These are phyloP conservation scores for Terrapene triunguis DNA, from an alignment of 2,113 vertebrate genomes.

Conservation along the genomic window DNA sequence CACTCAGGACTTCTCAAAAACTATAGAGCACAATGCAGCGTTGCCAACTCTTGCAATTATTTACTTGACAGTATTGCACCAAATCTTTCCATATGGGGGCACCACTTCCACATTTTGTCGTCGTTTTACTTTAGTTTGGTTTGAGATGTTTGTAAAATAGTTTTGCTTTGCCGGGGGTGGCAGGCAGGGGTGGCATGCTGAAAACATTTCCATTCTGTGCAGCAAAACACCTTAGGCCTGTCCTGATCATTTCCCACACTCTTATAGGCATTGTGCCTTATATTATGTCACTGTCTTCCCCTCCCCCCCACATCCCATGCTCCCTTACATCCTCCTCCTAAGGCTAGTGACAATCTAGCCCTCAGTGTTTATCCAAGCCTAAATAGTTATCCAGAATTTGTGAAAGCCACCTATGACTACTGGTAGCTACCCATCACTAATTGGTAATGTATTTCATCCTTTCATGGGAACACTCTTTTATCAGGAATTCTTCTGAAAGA, in stretches of 20 bases:
- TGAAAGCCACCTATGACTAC: neutral
- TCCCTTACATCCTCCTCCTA: neutral
- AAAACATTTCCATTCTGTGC: neutral
- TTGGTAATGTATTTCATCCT: neutral
- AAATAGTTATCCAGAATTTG: neutral
- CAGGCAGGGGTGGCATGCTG: too few relatives aligned
- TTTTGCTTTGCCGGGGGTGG: neutral
- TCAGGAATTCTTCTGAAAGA: neutral
- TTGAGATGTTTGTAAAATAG: neutral
- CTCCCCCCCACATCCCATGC: too few relatives aligned
- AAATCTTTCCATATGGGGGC: neutral
- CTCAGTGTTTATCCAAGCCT: neutral
- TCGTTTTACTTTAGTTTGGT: neutral
- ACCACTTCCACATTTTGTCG: neutral
- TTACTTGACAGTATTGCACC: neutral
- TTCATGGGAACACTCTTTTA: conserved; percentile 22
- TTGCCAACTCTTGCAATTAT: neutral
- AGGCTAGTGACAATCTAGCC: neutral
- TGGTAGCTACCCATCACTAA: conserved; percentile 1
- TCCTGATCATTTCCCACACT: neutral
- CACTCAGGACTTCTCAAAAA: neutral
- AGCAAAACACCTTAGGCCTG: neutral
- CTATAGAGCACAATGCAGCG: neutral
- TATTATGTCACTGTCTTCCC: neutral
- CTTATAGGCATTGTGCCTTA: neutral